Evolutionary conservation across 35 echinoderm and acorn worm species (phyloP).

Genomic region (Strongylocentrotus purpuratus): DNA sequence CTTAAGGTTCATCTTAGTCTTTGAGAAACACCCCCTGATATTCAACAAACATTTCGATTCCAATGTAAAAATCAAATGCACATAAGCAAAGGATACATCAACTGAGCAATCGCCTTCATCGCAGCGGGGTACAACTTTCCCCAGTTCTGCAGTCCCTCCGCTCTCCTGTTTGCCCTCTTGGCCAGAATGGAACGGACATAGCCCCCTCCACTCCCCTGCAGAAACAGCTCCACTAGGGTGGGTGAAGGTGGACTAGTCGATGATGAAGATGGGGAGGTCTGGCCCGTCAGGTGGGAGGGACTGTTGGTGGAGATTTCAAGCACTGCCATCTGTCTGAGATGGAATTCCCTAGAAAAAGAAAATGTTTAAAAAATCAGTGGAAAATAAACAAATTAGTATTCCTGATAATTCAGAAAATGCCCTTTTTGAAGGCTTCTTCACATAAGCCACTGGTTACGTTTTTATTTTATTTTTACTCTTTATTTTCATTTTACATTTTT

Average conservation of each 20-base stretch:
- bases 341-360: slow-evolving; percentile 68
- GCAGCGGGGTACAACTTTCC: slow-evolving; percentile 56
- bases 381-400: not conserved
- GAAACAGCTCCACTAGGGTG: slow-evolving; percentile 79
- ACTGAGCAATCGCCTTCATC: slow-evolving; percentile 62
- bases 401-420: too few species aligned
- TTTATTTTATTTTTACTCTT: too few species aligned
- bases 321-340: slow-evolving; percentile 81
- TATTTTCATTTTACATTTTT: too few species aligned
- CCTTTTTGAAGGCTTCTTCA: too few species aligned
- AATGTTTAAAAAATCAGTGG: not conserved
- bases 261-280: not conserved
- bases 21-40: not conserved
- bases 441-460: too few species aligned
- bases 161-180: slow-evolving; percentile 46
- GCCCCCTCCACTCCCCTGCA: slow-evolving; percentile 72
- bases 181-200: slow-evolving; percentile 73
- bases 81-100: slow-evolving; percentile 88
- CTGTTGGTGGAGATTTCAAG: slow-evolving; percentile 74
- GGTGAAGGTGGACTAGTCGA: slow-evolving; percentile 10
- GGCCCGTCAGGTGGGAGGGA: not conserved
- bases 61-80: not conserved
- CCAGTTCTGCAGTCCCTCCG: slow-evolving; percentile 62
- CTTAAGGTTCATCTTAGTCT: too few species aligned
- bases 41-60: not conserved